Conservation (phyloP, 2,888 invertebrate species). For the Maniola hyperantus region DNA sequence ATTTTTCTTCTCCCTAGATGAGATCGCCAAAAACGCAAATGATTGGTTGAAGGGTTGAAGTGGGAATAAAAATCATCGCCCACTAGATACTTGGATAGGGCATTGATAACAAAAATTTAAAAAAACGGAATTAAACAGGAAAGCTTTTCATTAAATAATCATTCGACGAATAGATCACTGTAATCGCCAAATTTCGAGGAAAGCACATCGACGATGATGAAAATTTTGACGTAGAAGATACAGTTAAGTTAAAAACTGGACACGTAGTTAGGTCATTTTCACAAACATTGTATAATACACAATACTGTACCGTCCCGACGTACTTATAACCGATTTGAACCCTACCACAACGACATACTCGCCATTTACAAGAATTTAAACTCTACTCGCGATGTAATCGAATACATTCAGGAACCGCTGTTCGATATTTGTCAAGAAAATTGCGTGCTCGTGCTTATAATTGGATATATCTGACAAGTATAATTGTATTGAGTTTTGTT, state of each 20-base stretch:
- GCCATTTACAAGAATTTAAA: conserved; percentile 33
- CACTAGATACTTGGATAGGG: no score
- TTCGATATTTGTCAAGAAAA: conserved; percentile 67
- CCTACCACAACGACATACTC: conserved; percentile 35
- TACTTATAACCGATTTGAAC: conserved; percentile 34
- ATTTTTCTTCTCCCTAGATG: no score
- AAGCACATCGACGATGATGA: neutral
- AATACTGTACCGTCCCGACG: conserved; percentile 26
- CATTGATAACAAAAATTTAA: no score
- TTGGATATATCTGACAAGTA: conserved; percentile 30
- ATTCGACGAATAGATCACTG: no score
- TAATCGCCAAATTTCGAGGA: no score
- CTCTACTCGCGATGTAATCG: conserved; percentile 53
- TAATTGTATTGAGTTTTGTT: conserved; percentile 25
- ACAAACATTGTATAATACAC: no score
- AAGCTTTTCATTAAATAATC: no score
- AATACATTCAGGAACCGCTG: conserved; percentile 51
- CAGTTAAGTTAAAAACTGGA: neutral
- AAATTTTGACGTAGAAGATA: no score
- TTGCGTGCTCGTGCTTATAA: conserved; percentile 43
- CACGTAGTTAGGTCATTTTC: conserved; percentile 18
- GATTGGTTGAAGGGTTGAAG: no score
- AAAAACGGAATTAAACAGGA: no score
- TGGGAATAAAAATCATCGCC: no score
- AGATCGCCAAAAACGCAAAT: no score